Percentiles rank a stretch among this genome's conserved stretches.
Conservation (phyloP, 2,113 vertebrate species). For the Otocyon megalotis region DNA sequence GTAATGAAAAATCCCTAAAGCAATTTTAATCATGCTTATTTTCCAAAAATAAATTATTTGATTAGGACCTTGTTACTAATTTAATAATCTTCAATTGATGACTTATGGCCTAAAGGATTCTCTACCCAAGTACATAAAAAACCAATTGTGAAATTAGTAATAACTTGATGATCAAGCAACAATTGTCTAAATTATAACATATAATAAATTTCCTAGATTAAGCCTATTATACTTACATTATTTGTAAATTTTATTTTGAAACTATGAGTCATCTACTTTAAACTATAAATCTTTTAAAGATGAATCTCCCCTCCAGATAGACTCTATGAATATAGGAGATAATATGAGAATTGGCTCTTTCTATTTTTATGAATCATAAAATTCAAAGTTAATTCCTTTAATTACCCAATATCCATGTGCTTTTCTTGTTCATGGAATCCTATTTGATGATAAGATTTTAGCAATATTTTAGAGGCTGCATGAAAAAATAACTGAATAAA, state of each 20-base stretch:
- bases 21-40: conserved; percentile 45
- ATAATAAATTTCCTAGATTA: conserved; percentile 70
- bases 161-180: conserved; percentile 57
- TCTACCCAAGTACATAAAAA: conserved; percentile 56
- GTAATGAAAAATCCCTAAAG: conserved; percentile 65
- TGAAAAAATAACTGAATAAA: not conserved
- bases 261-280: not conserved
- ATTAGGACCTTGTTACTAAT: conserved; percentile 58
- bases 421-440: not conserved
- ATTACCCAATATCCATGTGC: not conserved
- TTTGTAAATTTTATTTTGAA: conserved; percentile 34
- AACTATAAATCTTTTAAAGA: not conserved
- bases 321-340: not conserved
- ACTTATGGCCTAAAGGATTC: conserved; percentile 60
- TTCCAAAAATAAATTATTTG: conserved; percentile 60
- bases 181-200: conserved; percentile 49
- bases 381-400: not conserved
- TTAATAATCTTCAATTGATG: conserved; percentile 69
- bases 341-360: not conserved
- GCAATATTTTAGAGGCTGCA: not conserved
- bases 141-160: conserved; percentile 39
- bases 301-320: not conserved
- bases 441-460: not conserved
- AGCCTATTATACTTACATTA: conserved; percentile 8
- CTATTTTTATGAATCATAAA: conserved; percentile 38